Percentiles rank a stretch among this genome's conserved stretches.
Evolutionary conservation across 2,888 invertebrate species (phyloP).

Genomic region (Meta bourneti): DNA sequence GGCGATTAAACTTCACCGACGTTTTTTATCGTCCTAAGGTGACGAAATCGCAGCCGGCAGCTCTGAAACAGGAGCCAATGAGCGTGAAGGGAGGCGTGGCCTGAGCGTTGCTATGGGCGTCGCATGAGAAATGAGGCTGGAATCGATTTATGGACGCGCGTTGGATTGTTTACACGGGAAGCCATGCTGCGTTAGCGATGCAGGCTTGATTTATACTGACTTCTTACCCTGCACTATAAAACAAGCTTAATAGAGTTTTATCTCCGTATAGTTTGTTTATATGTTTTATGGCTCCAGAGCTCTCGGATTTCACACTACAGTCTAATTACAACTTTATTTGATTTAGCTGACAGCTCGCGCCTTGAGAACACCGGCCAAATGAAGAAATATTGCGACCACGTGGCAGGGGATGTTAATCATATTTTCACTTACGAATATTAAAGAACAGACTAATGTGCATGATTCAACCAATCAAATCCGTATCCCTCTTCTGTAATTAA

Average conservation of each 20-base stretch:
- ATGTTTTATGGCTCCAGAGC: slow-evolving; percentile 70
- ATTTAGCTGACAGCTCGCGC: slow-evolving; percentile 66
- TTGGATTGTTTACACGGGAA: slow-evolving; percentile 74
- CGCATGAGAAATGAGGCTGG: slow-evolving; percentile 74
- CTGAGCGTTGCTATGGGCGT: slow-evolving; percentile 69
- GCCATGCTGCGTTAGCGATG: slow-evolving; percentile 66
- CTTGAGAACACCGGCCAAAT: slow-evolving; percentile 58
- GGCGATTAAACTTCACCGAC: slow-evolving; percentile 32
- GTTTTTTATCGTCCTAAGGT: slow-evolving; percentile 37
- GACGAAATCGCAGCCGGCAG: slow-evolving; percentile 42
- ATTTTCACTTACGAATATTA: slow-evolving; percentile 76
- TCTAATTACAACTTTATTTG: slow-evolving; percentile 76
- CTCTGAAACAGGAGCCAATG: slow-evolving; percentile 53
- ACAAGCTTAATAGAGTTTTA: slow-evolving; percentile 75
- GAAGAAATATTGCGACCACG: slow-evolving; percentile 65
- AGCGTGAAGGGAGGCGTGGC: slow-evolving; percentile 56
- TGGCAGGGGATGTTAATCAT: slow-evolving; percentile 63
- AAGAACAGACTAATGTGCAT: slow-evolving; percentile 47
- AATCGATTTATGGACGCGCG: slow-evolving; percentile 72
- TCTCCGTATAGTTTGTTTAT: slow-evolving; percentile 72
- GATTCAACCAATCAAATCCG: slow-evolving; percentile 60
- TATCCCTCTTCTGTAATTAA: slow-evolving; percentile 55
- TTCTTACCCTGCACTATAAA: slow-evolving; percentile 75
- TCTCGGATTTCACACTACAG: slow-evolving; percentile 71
- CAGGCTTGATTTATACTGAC: slow-evolving; percentile 74